These are phyloP conservation scores for Drosophila fungiperda DNA, from an alignment of 2,888 invertebrate species.

Conservation along the genomic window DNA sequence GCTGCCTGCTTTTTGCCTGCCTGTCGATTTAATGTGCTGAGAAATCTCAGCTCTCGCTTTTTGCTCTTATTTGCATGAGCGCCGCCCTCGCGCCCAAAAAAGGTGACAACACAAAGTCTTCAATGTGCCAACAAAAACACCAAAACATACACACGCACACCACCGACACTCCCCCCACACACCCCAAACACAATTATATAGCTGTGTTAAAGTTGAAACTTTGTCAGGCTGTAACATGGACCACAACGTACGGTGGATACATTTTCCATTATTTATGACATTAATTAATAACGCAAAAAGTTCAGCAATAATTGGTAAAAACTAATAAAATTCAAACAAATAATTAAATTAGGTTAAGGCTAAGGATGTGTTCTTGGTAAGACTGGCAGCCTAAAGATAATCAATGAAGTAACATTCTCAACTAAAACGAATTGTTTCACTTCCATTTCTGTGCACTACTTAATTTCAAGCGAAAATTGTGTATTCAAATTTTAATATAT, in stretches of 20 bases:
- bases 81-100: conserved; percentile 44
- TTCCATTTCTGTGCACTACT: neutral
- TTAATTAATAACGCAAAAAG: conserved; percentile 1
- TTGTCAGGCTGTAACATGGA: conserved; percentile 26
- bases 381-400: neutral
- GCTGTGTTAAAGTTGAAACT: conserved; percentile 46
- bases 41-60: conserved; percentile 65
- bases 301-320: neutral
- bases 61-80: conserved; percentile 65
- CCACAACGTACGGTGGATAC: conserved; percentile 5
- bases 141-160: conserved; percentile 9
- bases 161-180: conserved; percentile 3
- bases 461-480: neutral
- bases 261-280: neutral
- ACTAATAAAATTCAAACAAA: neutral
- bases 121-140: conserved; percentile 71
- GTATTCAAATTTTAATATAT: too few species aligned
- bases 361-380: neutral
- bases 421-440: neutral
- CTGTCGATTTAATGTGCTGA: conserved; percentile 70
- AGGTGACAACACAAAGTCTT: conserved; percentile 78
- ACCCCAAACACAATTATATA: conserved; percentile 8
- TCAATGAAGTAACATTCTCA: neutral
- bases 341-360: neutral
- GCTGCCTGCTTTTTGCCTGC: conserved; percentile 42